A percentile compares a stretch with the other conserved stretches of the same genome.
Evolutionary conservation across 1,140 invertebrate species (phyloP).

Genomic region (Lasioglossum baleicum): DNA sequence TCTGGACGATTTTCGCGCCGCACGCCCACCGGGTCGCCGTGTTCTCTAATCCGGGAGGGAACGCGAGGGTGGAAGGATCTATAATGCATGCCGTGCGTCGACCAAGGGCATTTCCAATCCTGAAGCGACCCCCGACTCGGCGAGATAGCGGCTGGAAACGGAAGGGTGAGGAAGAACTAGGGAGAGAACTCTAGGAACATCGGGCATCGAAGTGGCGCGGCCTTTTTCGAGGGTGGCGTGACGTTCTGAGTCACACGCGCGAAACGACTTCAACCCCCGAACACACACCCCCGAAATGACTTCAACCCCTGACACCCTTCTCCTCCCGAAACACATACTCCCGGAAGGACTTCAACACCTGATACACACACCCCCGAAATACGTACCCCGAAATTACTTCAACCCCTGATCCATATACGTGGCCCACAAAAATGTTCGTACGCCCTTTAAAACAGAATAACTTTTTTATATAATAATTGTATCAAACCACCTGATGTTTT

Average conservation of each 20-base stretch:
- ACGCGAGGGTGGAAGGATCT: slow-evolving; percentile 41
- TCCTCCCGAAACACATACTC: too few relatives aligned
- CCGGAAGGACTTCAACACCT: too few relatives aligned
- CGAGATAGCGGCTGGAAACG: slow-evolving; percentile 16
- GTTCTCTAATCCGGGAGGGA: slow-evolving; percentile 50
- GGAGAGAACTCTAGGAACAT: slow-evolving; percentile 41
- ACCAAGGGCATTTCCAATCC: slow-evolving; percentile 59
- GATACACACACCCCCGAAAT: too few relatives aligned
- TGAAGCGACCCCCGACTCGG: slow-evolving; percentile 14
- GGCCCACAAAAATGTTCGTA: too few relatives aligned
- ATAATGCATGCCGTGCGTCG: slow-evolving; percentile 56
- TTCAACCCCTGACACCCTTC: too few relatives aligned
- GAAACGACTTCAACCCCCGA: slow-evolving; percentile 41
- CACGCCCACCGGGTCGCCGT: slow-evolving; percentile 35
- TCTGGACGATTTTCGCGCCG: slow-evolving; percentile 49
- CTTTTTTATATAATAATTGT: too few relatives aligned
- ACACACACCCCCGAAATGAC: neutral
- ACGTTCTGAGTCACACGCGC: slow-evolving; percentile 57
- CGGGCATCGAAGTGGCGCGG: slow-evolving; percentile 52
- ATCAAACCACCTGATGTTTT: too few relatives aligned
- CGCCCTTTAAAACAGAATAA: too few relatives aligned
- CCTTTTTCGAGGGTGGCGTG: slow-evolving; percentile 49
- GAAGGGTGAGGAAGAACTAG: neutral
- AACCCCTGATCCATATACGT: too few relatives aligned
- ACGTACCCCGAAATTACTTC: too few relatives aligned